Percentiles rank a stretch among this genome's conserved stretches.
phyloP scores from a whole-genome alignment of 1,140 invertebrate genomes.

The Dermatophagoides farinae region DNA sequence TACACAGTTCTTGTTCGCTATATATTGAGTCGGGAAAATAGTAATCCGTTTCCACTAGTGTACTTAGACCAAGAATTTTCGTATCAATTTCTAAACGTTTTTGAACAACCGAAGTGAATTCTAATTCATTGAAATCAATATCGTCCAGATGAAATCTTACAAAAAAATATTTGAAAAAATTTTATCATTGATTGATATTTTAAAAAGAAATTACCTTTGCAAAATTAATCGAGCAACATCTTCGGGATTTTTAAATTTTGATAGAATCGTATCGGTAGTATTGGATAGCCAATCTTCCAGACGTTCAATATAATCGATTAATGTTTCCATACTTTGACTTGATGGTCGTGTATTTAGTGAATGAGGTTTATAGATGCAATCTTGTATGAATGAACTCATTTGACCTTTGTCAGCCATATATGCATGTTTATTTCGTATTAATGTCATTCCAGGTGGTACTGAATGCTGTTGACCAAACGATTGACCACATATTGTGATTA shows the following conservation, averaged over 20 bases:
- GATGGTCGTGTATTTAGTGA: background rate
- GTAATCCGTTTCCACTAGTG: background rate
- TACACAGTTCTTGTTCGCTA: constrained; percentile 7
- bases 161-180: background rate
- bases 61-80: background rate
- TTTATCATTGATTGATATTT: background rate
- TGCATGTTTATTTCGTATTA: background rate
- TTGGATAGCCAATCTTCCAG: constrained; percentile 1
- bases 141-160: constrained; percentile 4
- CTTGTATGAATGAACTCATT: background rate
- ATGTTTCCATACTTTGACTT: background rate
- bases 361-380: background rate
- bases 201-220: background rate
- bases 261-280: background rate
- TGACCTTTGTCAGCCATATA: constrained; percentile 2
- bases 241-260: background rate
- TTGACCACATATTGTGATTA: background rate
- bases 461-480: no score
- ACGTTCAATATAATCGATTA: background rate
- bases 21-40: constrained; percentile 4
- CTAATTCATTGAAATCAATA: background rate
- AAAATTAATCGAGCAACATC: constrained; percentile 1
- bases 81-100: background rate
- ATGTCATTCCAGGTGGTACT: background rate
- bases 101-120: background rate